phyloP scores from a whole-genome alignment of 2,113 vertebrate genomes.

The Cynocephalus volans region DNA sequence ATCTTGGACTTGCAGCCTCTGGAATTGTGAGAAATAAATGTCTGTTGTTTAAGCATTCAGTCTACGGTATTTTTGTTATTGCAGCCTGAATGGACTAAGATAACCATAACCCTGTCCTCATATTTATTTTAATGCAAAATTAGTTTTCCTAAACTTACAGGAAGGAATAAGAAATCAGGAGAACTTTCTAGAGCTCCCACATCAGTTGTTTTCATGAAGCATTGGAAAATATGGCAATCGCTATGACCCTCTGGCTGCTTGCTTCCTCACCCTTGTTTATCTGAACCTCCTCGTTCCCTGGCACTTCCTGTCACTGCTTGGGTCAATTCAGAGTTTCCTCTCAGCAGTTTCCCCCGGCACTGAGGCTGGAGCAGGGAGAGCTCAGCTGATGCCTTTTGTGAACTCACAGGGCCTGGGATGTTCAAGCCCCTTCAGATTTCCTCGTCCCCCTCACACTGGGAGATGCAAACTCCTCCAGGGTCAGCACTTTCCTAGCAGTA shows the following conservation, averaged over 20 bases:
- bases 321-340: not conserved
- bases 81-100: not conserved
- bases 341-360: not conserved
- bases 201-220: not conserved
- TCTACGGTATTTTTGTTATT: not conserved
- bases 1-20: not conserved
- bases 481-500: not conserved
- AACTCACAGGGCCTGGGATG: not conserved
- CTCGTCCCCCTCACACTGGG: accelerated
- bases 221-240: not conserved
- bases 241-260: not conserved
- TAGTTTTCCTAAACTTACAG: not conserved
- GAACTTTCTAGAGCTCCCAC: not conserved
- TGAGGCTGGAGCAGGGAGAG: not conserved
- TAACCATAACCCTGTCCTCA: not conserved
- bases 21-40: not conserved
- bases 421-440: not conserved
- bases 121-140: not conserved
- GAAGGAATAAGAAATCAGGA: not conserved
- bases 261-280: accelerated
- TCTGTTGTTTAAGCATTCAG: not conserved
- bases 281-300: not conserved
- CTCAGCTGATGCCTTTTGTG: not conserved
- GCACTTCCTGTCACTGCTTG: not conserved
- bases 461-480: accelerated